These are phyloP conservation scores for Microdon myrmicae DNA, from an alignment of 2,888 invertebrate species.

Conservation along the genomic window DNA sequence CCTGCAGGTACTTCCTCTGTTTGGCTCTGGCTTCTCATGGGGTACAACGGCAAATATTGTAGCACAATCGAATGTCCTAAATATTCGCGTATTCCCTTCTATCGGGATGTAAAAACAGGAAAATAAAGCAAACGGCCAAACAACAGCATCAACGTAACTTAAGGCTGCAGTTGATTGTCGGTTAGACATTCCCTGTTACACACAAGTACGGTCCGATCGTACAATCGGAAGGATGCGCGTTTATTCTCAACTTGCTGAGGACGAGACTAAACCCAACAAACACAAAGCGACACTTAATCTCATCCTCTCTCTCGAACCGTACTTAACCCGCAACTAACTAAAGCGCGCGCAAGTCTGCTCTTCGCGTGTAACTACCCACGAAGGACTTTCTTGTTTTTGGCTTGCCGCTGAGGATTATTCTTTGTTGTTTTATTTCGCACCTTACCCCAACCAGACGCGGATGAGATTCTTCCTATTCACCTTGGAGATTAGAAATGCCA, in stretches of 20 bases:
- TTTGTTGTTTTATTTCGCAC: constrained; percentile 15
- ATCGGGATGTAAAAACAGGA: too few relatives aligned
- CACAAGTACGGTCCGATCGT: constrained; percentile 18
- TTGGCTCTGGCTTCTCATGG: too few relatives aligned
- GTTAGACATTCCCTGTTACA: too few relatives aligned
- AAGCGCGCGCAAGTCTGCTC: constrained; percentile 50
- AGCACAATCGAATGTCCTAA: too few relatives aligned
- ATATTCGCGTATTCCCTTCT: too few relatives aligned
- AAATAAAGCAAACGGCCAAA: too few relatives aligned
- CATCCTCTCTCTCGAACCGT: constrained; percentile 49
- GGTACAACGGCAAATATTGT: too few relatives aligned
- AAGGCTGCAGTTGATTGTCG: too few relatives aligned
- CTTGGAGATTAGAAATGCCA: constrained; percentile 30
- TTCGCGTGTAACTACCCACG: constrained; percentile 28
- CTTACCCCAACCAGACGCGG: constrained; percentile 24
- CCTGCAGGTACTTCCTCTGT: too few relatives aligned
- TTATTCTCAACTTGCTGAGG: constrained; percentile 45
- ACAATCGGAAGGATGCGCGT: constrained; percentile 48
- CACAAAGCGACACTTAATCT: constrained; percentile 44
- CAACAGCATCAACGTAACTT: too few relatives aligned
- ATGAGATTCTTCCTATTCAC: constrained; percentile 23
- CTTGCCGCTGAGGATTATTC: too few relatives aligned
- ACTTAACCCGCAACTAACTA: constrained; percentile 48
- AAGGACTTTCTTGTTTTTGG: constrained; percentile 42
- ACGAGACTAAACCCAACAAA: constrained; percentile 45